Percentiles rank a stretch among this genome's conserved stretches.
These are phyloP conservation scores for Potorous gilbertii DNA, from an alignment of 2,797 vertebrate species.

Conservation along the genomic window DNA sequence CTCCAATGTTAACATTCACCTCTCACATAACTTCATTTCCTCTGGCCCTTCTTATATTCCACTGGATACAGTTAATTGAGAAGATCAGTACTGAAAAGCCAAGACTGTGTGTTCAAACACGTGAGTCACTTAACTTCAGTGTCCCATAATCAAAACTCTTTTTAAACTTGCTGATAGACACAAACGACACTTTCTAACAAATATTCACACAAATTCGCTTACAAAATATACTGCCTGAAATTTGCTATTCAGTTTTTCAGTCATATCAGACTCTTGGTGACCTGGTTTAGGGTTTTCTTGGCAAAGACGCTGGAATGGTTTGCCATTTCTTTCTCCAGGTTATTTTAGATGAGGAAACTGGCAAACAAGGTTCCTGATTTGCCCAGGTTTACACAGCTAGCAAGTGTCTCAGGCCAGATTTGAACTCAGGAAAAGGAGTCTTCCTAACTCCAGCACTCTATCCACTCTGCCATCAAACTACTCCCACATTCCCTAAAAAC, in stretches of 20 bases:
- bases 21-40: too few relatives aligned
- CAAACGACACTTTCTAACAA: not conserved
- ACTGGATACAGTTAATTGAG: not conserved
- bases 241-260: not conserved
- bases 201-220: not conserved
- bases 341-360: not conserved
- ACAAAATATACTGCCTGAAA: not conserved
- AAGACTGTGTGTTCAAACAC: not conserved
- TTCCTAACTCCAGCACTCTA: not conserved
- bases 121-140: not conserved
- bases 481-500: not conserved
- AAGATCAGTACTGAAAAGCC: not conserved
- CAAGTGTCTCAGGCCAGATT: not conserved
- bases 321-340: not conserved
- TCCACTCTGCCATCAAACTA: not conserved
- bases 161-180: not conserved
- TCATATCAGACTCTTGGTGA: not conserved
- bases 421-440: not conserved
- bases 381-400: not conserved
- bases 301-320: not conserved
- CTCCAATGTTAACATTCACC: not conserved
- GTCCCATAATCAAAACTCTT: not conserved
- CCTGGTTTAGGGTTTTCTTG: not conserved
- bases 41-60: not conserved
- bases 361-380: not conserved